phyloP scores from a whole-genome alignment of 1,140 invertebrate genomes.

The Drosophila melanica region DNA sequence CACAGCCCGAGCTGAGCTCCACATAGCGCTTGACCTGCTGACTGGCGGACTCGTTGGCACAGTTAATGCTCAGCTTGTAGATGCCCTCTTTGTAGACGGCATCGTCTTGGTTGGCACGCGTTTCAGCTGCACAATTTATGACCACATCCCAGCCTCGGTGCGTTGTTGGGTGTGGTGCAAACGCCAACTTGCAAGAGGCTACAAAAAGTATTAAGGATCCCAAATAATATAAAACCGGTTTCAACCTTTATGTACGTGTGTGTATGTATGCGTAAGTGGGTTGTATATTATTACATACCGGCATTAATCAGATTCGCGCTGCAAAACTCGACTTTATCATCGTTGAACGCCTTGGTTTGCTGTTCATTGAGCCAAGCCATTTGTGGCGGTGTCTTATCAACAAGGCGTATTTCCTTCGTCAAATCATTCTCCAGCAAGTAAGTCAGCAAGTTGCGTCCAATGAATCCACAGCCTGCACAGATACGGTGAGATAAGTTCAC shows the following conservation, averaged over 20 bases:
- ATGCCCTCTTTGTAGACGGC: conserved; percentile 96
- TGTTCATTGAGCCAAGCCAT: conserved; percentile 93
- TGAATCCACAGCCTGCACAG: conserved; percentile 92
- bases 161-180: conserved; percentile 86
- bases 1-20: conserved; percentile 93
- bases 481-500: conserved; percentile 21
- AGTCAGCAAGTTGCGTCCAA: conserved; percentile 93
- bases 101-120: conserved; percentile 93
- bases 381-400: conserved; percentile 96
- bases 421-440: conserved; percentile 92
- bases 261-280: conserved; percentile 16
- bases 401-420: conserved; percentile 90
- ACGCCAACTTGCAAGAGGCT: conserved; percentile 92
- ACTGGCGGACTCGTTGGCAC: conserved; percentile 90
- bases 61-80: conserved; percentile 92
- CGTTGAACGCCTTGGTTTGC: conserved; percentile 89
- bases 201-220: conserved; percentile 57
- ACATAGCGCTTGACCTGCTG: conserved; percentile 89
- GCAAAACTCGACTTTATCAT: conserved; percentile 92
- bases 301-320: conserved; percentile 95
- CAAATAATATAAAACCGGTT: conserved; percentile 64
- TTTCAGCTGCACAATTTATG: conserved; percentile 95
- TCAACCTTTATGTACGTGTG: conserved; percentile 26
- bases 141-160: conserved; percentile 89
- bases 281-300: conserved; percentile 86